phyloP scores from a whole-genome alignment of 2,113 vertebrate genomes.

The Saimiri boliviensis region DNA sequence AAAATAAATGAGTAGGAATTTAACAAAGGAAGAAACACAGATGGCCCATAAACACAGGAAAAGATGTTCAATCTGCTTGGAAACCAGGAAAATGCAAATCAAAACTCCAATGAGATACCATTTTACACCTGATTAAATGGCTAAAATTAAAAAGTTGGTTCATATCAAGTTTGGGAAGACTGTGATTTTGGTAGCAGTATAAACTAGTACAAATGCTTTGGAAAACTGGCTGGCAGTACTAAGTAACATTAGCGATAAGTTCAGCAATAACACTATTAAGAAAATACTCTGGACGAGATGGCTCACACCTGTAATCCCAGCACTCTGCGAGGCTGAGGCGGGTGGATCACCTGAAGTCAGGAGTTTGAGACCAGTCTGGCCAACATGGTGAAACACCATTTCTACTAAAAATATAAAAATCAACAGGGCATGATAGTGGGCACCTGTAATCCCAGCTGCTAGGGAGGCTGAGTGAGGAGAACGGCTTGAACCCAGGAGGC shows the following conservation, averaged over 20 bases:
- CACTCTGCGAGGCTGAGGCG: no score
- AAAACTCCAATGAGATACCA: neutral
- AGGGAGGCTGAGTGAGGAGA: no score
- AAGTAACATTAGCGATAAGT: neutral
- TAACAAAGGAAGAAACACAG: neutral
- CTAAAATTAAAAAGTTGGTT: conserved; percentile 4
- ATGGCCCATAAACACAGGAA: neutral
- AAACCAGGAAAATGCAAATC: neutral
- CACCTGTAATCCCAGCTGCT: no score
- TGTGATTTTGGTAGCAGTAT: neutral
- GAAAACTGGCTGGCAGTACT: neutral
- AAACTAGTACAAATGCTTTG: neutral
- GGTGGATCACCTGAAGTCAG: no score
- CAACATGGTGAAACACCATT: no score
- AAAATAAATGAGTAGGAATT: neutral
- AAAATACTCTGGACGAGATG: neutral
- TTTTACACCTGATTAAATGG: neutral
- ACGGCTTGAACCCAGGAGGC: no score
- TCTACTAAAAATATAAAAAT: no score
- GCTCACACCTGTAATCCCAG: no score
- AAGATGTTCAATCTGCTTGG: neutral
- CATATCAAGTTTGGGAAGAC: neutral
- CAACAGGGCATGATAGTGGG: no score
- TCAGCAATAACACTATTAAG: neutral
- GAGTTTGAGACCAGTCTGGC: no score